phyloP scores from a whole-genome alignment of 2,888 invertebrate genomes.

The Rhagium mordax region DNA sequence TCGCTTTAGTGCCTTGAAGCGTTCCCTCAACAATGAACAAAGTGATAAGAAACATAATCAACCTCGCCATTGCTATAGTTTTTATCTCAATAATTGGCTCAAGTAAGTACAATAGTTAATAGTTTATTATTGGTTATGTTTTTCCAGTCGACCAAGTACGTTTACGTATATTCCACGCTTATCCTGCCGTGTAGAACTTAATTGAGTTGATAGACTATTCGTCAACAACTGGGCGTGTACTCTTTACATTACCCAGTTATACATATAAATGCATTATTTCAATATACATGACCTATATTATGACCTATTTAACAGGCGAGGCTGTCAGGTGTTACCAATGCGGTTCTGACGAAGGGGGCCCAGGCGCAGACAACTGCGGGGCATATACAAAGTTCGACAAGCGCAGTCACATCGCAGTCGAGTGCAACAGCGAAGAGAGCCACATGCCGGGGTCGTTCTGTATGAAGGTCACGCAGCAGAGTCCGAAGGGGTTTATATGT shows the following conservation, averaged over 20 bases:
- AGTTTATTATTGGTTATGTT: constrained; percentile 8
- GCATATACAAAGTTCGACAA: constrained; percentile 90
- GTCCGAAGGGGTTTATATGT: constrained; percentile 96
- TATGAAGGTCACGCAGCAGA: constrained; percentile 94
- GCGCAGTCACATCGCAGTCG: constrained; percentile 89
- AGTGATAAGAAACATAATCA: background rate
- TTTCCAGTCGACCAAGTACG: constrained; percentile 2
- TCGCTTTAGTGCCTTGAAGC: background rate
- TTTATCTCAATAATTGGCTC: constrained; percentile 13
- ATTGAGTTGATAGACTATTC: background rate
- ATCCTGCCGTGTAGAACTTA: background rate
- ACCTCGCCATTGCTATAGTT: background rate
- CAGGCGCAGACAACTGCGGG: constrained; percentile 90
- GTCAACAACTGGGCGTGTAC: constrained; percentile 28
- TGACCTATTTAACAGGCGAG: constrained; percentile 69
- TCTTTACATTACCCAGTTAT: background rate
- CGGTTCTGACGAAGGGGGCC: constrained; percentile 86
- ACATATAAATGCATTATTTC: background rate
- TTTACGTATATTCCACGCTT: background rate
- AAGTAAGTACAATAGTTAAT: constrained; percentile 8
- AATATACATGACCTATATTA: no score
- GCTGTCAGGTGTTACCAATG: constrained; percentile 95
- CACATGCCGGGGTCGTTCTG: constrained; percentile 96
- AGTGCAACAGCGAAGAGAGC: constrained; percentile 95
- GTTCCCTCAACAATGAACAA: background rate